Evolutionary conservation across 2,113 vertebrate genomes (phyloP), one percentile per base, ranked within the genome.

Genomic region (Willisornis vidua): DNA sequence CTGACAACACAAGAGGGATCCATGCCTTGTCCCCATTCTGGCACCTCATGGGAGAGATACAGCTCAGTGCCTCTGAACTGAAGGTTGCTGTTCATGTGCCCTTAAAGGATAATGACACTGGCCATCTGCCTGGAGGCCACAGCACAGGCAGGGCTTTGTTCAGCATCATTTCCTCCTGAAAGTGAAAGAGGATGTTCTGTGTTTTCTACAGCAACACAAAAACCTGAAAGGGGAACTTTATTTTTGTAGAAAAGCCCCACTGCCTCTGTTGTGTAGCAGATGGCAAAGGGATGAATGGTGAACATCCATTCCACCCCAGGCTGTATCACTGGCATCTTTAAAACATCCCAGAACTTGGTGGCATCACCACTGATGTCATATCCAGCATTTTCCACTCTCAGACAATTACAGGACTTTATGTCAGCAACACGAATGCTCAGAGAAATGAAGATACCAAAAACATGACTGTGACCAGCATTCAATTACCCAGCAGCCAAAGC

Each of bases 111-210:
- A 87, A 82, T 28, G 52, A 68, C 39, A 28, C 24, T 48, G 74
- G 35, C 45, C 68, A 88, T 71, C 57, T 82, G 70, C 61, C 85
- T 70, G 15, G 81, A 78, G 87, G 58, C 81, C 66, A 85, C 6
- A 8, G 51, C 54, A 84, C 45, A 87, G 51, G 12, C 16, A 6
- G 58, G 41, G 31, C 35, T 87, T 63, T 79, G 43, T 74, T 84
- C 29, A 75, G 57, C 66, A 85, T 79, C 29, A 66, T 66, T 95
- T 89, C 46, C 79, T 54, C 83, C 54, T 71, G 71, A 74, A 90
- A 97, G 35, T 43, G 88, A 94, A 96, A 95, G 72, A 85, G 73
- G 85, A 93, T 80, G 72, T 55, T 90, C 85, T 74, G 20, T 17
- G 35, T 74, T 86, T 95, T 91, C 63, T 80, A 54, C 39, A 89